Conservation (phyloP, 2,113 vertebrate genomes). For the Hiodon tergisus region DNA sequence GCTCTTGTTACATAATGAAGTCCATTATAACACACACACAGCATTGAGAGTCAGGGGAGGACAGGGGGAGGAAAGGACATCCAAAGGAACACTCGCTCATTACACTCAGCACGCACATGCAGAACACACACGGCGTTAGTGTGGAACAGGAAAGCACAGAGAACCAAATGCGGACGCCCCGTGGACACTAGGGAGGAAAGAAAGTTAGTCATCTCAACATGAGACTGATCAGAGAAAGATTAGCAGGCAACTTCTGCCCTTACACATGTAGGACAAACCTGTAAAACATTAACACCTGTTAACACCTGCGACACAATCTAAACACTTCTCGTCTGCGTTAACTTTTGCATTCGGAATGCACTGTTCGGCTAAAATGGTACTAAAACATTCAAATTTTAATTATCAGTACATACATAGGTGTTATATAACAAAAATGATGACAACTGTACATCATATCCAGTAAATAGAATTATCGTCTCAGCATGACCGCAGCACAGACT, state of each 20-base stretch:
- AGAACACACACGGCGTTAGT: not conserved
- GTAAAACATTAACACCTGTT: too few relatives aligned
- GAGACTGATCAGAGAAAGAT: not conserved
- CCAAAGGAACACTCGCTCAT: not conserved
- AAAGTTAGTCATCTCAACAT: slow-evolving; percentile 30
- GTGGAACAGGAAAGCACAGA: not conserved
- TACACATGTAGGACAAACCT: too few relatives aligned
- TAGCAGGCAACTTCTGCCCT: too few relatives aligned
- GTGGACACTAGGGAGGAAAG: slow-evolving; percentile 26
- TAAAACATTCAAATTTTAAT: not conserved
- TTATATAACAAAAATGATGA: too few relatives aligned
- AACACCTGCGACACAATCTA: too few relatives aligned
- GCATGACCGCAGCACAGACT: not conserved
- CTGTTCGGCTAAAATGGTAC: too few relatives aligned
- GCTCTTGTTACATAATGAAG: slow-evolving; percentile 29
- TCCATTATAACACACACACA: slow-evolving; percentile 34
- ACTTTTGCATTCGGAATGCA: too few relatives aligned
- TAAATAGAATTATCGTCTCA: slow-evolving; percentile 6
- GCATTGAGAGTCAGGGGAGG: slow-evolving; percentile 27
- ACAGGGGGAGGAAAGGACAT: slow-evolving; percentile 16
- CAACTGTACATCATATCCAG: not conserved
- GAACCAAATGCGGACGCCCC: too few relatives aligned
- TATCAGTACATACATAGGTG: not conserved
- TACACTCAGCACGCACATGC: not conserved
- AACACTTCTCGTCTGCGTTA: too few relatives aligned